These are phyloP conservation scores for Anodontia alba DNA, from an alignment of 2,888 invertebrate genomes.

Conservation along the genomic window DNA sequence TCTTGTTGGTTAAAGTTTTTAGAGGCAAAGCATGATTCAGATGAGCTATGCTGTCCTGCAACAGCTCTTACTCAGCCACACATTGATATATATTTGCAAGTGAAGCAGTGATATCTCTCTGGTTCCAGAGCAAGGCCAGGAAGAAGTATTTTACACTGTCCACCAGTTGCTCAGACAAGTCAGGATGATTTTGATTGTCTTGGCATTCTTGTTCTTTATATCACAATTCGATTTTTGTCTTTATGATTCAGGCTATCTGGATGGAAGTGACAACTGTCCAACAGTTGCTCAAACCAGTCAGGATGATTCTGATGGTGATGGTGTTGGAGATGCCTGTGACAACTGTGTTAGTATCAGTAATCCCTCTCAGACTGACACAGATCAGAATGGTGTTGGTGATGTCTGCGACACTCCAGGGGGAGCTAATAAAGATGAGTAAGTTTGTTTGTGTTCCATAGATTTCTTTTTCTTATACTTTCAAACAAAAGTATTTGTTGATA, in stretches of 20 bases:
- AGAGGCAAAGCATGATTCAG: too few species aligned
- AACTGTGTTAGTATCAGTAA: constrained; percentile 85
- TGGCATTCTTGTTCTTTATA: not conserved
- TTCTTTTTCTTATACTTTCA: not conserved
- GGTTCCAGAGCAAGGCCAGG: too few species aligned
- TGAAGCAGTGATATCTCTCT: too few species aligned
- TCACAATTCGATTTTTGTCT: too few species aligned
- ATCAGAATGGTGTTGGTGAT: constrained; percentile 3
- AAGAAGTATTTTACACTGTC: too few species aligned
- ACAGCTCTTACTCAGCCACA: too few species aligned
- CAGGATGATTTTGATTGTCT: not conserved
- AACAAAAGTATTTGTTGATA: too few species aligned
- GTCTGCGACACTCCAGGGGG: not conserved
- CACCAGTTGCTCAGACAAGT: too few species aligned
- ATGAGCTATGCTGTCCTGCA: too few species aligned
- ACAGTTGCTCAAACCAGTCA: not conserved
- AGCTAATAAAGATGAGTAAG: not conserved
- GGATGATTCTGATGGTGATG: not conserved
- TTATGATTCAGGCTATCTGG: too few species aligned
- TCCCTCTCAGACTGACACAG: constrained; percentile 88
- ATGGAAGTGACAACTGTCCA: not conserved
- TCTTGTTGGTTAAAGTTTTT: too few species aligned
- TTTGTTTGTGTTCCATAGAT: not conserved
- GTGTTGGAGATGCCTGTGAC: not conserved
- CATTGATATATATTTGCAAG: too few species aligned